Conservation (phyloP, 1,140 invertebrate species). For the Trichoplusia ni region DNA sequence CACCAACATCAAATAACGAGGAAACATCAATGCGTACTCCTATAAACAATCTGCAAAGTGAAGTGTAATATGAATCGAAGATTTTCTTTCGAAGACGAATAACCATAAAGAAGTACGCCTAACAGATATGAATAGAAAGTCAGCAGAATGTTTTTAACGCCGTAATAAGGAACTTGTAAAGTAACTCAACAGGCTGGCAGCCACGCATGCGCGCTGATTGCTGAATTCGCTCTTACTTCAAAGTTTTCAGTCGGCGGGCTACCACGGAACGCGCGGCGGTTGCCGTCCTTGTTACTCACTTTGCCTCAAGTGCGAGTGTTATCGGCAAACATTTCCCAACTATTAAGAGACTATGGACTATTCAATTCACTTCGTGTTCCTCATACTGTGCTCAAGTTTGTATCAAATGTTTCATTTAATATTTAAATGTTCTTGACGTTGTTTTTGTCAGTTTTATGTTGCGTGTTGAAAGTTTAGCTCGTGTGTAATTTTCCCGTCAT, state of each 20-base stretch:
- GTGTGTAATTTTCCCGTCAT: constrained; percentile 59
- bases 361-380: constrained; percentile 53
- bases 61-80: not conserved
- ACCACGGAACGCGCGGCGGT: constrained; percentile 42
- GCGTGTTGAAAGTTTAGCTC: constrained; percentile 41
- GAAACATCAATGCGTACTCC: too few relatives aligned
- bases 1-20: too few relatives aligned
- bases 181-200: constrained; percentile 55
- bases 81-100: not conserved
- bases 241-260: constrained; percentile 54
- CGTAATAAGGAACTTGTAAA: constrained; percentile 33
- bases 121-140: constrained; percentile 5
- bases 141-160: constrained; percentile 17
- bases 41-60: not conserved
- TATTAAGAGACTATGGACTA: constrained; percentile 51
- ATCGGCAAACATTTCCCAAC: constrained; percentile 5
- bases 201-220: constrained; percentile 50
- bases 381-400: constrained; percentile 63
- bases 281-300: constrained; percentile 22
- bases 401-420: constrained; percentile 43
- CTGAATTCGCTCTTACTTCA: constrained; percentile 26
- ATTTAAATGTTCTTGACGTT: constrained; percentile 33
- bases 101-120: not conserved
- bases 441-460: constrained; percentile 36
- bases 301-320: constrained; percentile 8